Percentiles rank a stretch among this genome's conserved stretches.
These are phyloP conservation scores for Calliopum simillimum DNA, from an alignment of 2,888 invertebrate species.

Conservation along the genomic window DNA sequence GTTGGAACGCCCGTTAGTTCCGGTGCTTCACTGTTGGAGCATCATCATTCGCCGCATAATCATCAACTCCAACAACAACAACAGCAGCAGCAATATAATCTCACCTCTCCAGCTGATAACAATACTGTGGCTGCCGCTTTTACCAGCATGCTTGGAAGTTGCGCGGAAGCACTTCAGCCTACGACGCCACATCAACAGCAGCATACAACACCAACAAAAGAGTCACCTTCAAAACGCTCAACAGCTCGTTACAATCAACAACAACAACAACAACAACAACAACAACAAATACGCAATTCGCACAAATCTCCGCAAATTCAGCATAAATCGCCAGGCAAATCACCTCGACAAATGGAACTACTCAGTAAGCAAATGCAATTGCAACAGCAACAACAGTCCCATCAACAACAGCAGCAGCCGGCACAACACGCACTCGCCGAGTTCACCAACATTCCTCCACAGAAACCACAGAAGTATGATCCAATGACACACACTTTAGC, in stretches of 20 bases:
- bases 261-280: constrained; percentile 53
- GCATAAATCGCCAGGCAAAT: constrained; percentile 77
- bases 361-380: constrained; percentile 55
- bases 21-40: constrained; percentile 51
- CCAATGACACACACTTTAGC: constrained; percentile 59
- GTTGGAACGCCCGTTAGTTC: constrained; percentile 71
- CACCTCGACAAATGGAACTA: constrained; percentile 73
- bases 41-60: constrained; percentile 53
- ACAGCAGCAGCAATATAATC: constrained; percentile 47
- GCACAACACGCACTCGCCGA: constrained; percentile 47
- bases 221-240: constrained; percentile 61
- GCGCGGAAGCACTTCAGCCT: constrained; percentile 52
- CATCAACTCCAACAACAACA: constrained; percentile 47
- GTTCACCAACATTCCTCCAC: constrained; percentile 57
- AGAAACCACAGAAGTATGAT: constrained; percentile 55
- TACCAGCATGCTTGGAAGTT: constrained; percentile 51
- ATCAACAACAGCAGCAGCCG: constrained; percentile 42
- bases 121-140: constrained; percentile 45
- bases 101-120: constrained; percentile 51
- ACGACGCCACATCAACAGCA: constrained; percentile 46
- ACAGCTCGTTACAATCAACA: constrained; percentile 57
- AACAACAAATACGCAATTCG: constrained; percentile 49
- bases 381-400: constrained; percentile 53
- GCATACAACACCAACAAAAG: constrained; percentile 50
- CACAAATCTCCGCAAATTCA: constrained; percentile 72